Evolutionary conservation across 2,888 invertebrate genomes (phyloP), one percentile per base, ranked within the genome.

Genomic region (Ophion obscuratus): DNA sequence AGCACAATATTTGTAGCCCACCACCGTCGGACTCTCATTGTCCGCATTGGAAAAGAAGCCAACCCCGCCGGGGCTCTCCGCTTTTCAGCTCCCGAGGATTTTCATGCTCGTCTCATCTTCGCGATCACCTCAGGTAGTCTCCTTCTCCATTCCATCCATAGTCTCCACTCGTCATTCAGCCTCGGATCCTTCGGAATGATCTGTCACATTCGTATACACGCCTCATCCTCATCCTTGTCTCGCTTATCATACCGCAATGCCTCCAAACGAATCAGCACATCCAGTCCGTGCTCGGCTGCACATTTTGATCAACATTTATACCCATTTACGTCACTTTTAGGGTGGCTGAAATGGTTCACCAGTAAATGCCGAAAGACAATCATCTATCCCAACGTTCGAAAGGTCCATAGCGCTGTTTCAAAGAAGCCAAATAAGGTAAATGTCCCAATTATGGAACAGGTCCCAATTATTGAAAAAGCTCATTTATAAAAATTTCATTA

Each of bases 1-100:
- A 87, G 88, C 83, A 86, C 88, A 90, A 91, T 89, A 90, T 90
- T 91, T 90, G 82, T 84, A 88, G 84, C 78, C 87, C 85, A 85
- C 88, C 87, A 87, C 88, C 83, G 87, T 87, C 88, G 89, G 87
- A 87, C 66, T 47, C 75, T 82, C 85, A 88, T 89, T 89, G 88
- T 89, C 64, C 80, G 57, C 66, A n/a, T 20, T 81, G 71, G 27
- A 27, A 57, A 73, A 57, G 64, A 57, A 74, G 61, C 68, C 59
- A 9, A 10, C 14, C 31, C 24, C 9, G 1, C 53, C 53, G 24
- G 11, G 20, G 14, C 17, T 61, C 66, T 67, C n/a, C 27, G 40
- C 31, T 40, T 74, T 59, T 67, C 44, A 20, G 31, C 40, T 70
- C 44, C 44, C 44, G 27, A 40, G 47, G n/a, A 20, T 40, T 74